Evolutionary conservation across 2,113 vertebrate species (phyloP), one percentile per base, ranked within the genome.

Genomic region (Caretta caretta): DNA sequence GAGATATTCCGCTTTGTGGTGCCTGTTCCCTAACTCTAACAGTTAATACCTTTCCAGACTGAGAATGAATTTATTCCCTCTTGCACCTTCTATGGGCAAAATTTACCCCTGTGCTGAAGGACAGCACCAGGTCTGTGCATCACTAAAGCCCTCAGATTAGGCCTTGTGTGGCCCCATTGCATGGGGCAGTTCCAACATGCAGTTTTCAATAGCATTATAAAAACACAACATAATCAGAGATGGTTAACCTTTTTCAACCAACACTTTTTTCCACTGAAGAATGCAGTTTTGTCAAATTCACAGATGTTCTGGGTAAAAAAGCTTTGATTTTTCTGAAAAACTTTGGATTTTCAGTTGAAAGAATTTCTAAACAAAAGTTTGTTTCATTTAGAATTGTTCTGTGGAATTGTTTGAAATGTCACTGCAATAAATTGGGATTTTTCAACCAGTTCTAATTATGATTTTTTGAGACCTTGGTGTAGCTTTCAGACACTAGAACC

Each of bases 1-100:
- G 8, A 22, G 2, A 4, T 3, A 24, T 14, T 27, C 22, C 5
- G 6, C 10, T 56, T 42, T 7, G 38, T 3, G 2, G 35, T 84
- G n/a, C 17, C 1, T 59, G 35, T 22, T 24, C 51, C n/a, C 86
- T 29, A 49, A 4, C 65, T 2, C 38, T 17, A 3, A n/a, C n/a
- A 59, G 35, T 49, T 78, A 17, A 22, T 59, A 72, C 49, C 51
- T 91, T 80, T 46, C 79, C 35, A 81, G 38, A 35, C 27, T 56
- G 42, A 46, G 59, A 72, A 17, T 25, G 46, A 35, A 50, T 31
- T 54, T 91, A 20, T 22, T 24, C 29, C 88, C n/a, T 10, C 31
- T n/a, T 53, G 16, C 6, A 53, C 50, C 4, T 82, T 31, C 53
- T 29, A 29, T 76, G 88, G 53, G n/a, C 46, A 62, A 83, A 76